Percentiles rank a stretch among this genome's conserved stretches.
Evolutionary conservation across 2,113 vertebrate genomes (phyloP).

Genomic region (Periophthalmus modestus): DNA sequence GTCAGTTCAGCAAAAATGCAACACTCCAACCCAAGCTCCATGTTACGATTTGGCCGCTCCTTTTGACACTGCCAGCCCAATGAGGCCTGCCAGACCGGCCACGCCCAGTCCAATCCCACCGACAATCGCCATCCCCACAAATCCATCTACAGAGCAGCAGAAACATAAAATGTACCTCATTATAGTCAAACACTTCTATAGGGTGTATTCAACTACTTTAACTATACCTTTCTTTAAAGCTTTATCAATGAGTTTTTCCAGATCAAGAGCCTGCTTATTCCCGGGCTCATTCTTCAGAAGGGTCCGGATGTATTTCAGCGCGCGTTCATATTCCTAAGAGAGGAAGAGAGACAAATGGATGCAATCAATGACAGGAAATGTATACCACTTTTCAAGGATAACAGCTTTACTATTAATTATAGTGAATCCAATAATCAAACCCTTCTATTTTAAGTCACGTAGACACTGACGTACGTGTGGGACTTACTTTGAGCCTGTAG

Average conservation of each 20-base stretch:
- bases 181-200: neutral
- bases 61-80: slow-evolving; percentile 87
- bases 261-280: slow-evolving; percentile 86
- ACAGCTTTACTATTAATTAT: neutral
- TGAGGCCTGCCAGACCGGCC: slow-evolving; percentile 86
- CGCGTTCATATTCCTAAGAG: slow-evolving; percentile 87
- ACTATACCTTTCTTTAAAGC: slow-evolving; percentile 87
- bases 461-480: neutral
- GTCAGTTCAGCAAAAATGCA: slow-evolving; percentile 33
- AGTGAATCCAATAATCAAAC: neutral
- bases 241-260: slow-evolving; percentile 87
- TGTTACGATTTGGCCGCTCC: slow-evolving; percentile 83
- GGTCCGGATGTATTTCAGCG: slow-evolving; percentile 84
- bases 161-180: neutral
- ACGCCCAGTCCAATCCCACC: slow-evolving; percentile 87
- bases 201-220: neutral
- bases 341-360: neutral
- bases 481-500: slow-evolving; percentile 87
- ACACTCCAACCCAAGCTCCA: neutral
- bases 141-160: slow-evolving; percentile 78
- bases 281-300: slow-evolving; percentile 85
- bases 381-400: neutral
- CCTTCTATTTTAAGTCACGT: neutral
- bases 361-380: neutral
- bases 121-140: slow-evolving; percentile 92